phyloP scores from a whole-genome alignment of 2,888 invertebrate genomes.

The Tenthredo mesomela region DNA sequence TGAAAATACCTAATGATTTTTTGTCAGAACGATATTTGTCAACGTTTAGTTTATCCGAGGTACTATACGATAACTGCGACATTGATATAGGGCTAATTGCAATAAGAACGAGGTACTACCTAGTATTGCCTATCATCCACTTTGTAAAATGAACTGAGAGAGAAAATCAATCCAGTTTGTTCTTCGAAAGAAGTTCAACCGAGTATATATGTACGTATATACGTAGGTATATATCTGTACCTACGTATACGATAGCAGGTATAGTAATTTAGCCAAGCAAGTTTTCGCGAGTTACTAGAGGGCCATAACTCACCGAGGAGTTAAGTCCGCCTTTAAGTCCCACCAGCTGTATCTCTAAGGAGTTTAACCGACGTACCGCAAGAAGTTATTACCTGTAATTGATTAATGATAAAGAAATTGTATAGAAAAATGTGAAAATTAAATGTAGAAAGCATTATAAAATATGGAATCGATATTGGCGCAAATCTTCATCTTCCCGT shows the following conservation, averaged over 20 bases:
- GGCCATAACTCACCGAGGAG: conserved; percentile 16
- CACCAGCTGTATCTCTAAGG: conserved; percentile 2
- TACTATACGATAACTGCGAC: not conserved
- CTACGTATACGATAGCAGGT: not conserved
- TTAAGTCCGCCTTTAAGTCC: conserved; percentile 17
- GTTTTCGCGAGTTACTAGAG: not conserved
- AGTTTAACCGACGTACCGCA: not conserved
- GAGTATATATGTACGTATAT: not conserved
- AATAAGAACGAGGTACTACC: not conserved
- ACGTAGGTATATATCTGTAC: not conserved
- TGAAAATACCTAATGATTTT: not conserved
- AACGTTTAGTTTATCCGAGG: not conserved
- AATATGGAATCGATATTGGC: not conserved
- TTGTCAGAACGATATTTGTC: not conserved
- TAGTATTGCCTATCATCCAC: not conserved
- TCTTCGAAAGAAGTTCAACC: not conserved
- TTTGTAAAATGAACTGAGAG: not conserved
- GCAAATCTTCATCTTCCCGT: not conserved
- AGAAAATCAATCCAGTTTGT: not conserved
- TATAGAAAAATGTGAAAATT: not conserved
- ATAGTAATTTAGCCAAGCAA: conserved; percentile 26
- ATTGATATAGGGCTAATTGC: not conserved
- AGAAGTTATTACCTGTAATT: not conserved
- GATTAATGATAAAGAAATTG: not conserved
- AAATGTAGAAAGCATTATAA: not conserved